Evolutionary conservation across 2,113 vertebrate species (phyloP), one percentile per base, ranked within the genome.

Genomic region (Oncorhynchus clarkii): DNA sequence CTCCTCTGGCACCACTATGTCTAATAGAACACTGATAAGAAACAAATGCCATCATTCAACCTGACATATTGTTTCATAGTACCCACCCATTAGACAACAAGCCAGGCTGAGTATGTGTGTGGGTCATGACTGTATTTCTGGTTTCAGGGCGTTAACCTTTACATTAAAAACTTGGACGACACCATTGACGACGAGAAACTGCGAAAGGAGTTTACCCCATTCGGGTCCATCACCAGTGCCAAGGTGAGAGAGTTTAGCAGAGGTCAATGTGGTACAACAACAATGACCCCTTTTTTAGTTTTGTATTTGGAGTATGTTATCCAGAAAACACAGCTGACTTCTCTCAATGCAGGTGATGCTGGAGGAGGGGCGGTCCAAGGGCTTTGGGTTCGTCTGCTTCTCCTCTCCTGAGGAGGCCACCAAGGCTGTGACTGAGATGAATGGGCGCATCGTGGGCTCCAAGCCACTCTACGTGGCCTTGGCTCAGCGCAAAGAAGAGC

Each of bases 371-470:
- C 95, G 97, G 84, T 99, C 97, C 88, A 99, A 99, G 91, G 98
- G 98, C 13, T 99, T 99, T 81, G 98, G 98, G 78, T 99, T 99
- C 64, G 98, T 99, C 85, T 99, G 98, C 91, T 99, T 99, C 93
- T 99, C 97, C 45, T 99, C 97, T 71, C 98, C 98, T 3, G 98
- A 99, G 88, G 98, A 99, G 85, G 98, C 98, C 64, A 99, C 98
- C 24, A 99, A 99, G 87, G 98, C 98, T 0, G 98, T 99, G 83
- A 99, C 98, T 0, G 98, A 99, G 92, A 99, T 99, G 98, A 99
- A 99, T 0, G 97, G 98, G 31, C 95, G 97, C 59, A 99, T 99
- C 3, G 97, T 99, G 81, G 98, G 98, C 87, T 99, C 98, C 68
- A 99, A 99, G 90, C 98, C 98, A 0, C 84, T 99, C 48, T 99